Evolutionary conservation across 2,797 vertebrate species (phyloP).

Genomic region (Oreortyx pictus): DNA sequence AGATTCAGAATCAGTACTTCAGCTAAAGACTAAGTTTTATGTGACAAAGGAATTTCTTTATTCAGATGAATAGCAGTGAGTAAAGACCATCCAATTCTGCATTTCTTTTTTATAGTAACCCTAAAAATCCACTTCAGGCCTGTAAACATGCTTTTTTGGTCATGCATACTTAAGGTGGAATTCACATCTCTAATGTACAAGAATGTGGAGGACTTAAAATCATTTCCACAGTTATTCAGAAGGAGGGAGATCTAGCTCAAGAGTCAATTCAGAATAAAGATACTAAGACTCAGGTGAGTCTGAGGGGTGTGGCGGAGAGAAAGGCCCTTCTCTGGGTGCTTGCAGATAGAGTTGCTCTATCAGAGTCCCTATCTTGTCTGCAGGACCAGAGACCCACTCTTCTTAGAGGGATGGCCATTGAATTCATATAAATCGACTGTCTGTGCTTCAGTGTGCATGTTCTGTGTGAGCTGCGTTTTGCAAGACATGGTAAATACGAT

Average conservation of each 20-base stretch:
- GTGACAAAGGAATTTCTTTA: conserved; percentile 43
- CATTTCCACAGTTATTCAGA: not conserved
- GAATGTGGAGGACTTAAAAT: not conserved
- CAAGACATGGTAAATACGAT: not conserved
- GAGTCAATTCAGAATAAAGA: not conserved
- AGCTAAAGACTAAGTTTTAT: conserved; percentile 62
- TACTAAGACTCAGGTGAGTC: not conserved
- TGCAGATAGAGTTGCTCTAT: not conserved
- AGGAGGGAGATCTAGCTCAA: not conserved
- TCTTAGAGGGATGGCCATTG: not conserved
- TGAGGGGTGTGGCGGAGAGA: not conserved
- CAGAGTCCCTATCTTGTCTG: not conserved
- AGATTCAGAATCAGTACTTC: conserved; percentile 42
- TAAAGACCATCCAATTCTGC: conserved; percentile 37
- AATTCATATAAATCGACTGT: not conserved
- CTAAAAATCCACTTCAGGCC: conserved; percentile 26
- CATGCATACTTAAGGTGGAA: not conserved
- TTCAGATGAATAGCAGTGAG: not conserved
- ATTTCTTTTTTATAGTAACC: conserved; percentile 4
- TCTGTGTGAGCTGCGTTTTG: fast-evolving
- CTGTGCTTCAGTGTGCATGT: not conserved
- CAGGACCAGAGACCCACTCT: not conserved
- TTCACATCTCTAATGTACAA: not conserved
- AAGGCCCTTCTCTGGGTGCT: not conserved
- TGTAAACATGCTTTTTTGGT: conserved; percentile 34